Conservation (phyloP, 2,888 invertebrate species). For the Agrotis puta region DNA sequence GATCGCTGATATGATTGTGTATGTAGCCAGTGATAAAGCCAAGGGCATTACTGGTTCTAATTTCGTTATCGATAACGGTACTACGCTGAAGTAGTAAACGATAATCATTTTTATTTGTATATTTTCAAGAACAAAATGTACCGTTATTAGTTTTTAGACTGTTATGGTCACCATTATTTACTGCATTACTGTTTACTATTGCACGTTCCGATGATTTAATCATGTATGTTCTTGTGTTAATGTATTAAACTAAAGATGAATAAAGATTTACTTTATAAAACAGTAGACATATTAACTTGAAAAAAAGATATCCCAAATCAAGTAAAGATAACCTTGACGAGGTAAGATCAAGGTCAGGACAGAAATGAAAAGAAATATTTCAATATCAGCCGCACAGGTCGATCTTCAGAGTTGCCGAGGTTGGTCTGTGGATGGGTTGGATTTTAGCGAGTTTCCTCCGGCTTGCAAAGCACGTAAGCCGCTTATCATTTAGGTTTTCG, state of each 20-base stretch:
- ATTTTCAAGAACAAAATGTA: not conserved
- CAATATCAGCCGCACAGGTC: not conserved
- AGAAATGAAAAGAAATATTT: not conserved
- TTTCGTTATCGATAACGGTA: constrained; percentile 60
- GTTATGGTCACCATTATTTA: too few species aligned
- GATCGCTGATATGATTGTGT: constrained; percentile 65
- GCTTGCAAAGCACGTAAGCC: too few species aligned
- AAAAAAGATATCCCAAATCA: not conserved
- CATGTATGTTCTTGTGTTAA: not conserved
- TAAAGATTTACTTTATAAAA: not conserved
- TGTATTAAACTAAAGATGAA: not conserved
- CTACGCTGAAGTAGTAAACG: constrained; percentile 25
- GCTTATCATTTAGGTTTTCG: too few species aligned
- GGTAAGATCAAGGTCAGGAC: not conserved
- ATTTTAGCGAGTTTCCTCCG: too few species aligned
- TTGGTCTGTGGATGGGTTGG: too few species aligned
- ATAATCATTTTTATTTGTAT: not conserved
- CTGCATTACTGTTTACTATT: not conserved
- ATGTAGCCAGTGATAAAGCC: constrained; percentile 70
- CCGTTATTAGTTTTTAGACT: not conserved
- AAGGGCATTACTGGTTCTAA: constrained; percentile 70
- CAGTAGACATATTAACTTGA: too few species aligned
- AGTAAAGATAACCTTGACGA: not conserved
- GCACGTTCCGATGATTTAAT: not conserved
- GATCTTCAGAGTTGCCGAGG: too few species aligned